Evolutionary conservation across 2,888 invertebrate species (phyloP), one percentile per base, ranked within the genome.

Genomic region (Agrilus biguttatus): DNA sequence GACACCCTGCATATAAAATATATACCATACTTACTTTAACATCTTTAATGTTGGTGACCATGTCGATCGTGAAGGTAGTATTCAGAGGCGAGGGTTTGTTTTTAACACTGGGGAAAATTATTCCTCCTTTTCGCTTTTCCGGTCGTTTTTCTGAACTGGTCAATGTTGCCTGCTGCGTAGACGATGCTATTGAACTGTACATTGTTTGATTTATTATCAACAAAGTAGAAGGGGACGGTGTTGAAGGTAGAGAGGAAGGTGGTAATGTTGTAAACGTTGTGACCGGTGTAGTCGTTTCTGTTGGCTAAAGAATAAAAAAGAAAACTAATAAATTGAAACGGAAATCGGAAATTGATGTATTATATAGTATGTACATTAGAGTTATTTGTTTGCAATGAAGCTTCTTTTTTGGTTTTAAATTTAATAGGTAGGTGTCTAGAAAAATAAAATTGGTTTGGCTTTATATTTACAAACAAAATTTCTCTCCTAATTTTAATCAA

Each of bases 31-130:
- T 77, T 70, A 87, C 87, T 79, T 83, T 86, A 53, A 88, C 77
- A 63, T 88, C 87, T 69, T 85, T 86, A 60, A 83, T 75, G 66
- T 74, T 78, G 52, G 80, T 74, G 52, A 83, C 71, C 55, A 81
- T 71, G 59, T 88, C 88, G 8, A 82, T 82, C 38, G 83, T 75
- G 63, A 87, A 86, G 39, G 85, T 85, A 51, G 83, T 82, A 69
- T 88, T 88, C 43, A 83, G 81, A 47, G 83, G 78, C 17, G 84
- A 79, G 17, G 90, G 89, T 55, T 90, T 90, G 65, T 89, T 89
- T 68, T 89, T 89, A 41, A 89, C 84, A 61, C 88, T 88, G 8
- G 90, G 90, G 68, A 90, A 90, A 63, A 90, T 89, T 55, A 90
- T 79, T 45, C 86, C 85, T 34, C 86, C 83, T 66, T 86, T 87